Conservation (phyloP, 2,113 vertebrate genomes). For the Ptychochromis oligacanthus region DNA sequence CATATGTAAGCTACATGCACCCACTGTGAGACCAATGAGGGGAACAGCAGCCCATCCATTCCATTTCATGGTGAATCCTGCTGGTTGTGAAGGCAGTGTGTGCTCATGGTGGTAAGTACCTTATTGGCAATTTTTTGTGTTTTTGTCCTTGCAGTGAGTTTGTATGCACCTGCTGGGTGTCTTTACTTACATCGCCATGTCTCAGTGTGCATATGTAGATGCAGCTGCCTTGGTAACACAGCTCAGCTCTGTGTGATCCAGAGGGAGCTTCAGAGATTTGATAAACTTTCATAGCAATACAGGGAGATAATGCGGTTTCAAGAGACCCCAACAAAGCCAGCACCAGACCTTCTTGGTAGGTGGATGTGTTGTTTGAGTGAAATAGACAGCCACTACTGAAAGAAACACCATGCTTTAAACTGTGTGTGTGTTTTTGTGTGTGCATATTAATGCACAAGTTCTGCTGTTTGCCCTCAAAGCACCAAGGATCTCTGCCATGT, state of each 20-base stretch:
- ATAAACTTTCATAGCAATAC: conserved; percentile 47
- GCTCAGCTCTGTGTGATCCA: conserved; percentile 46
- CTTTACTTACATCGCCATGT: conserved; percentile 62
- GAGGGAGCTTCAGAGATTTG: conserved; percentile 45
- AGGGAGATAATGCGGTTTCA: conserved; percentile 29
- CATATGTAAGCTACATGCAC: conserved; percentile 14
- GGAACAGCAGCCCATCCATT: conserved; percentile 51
- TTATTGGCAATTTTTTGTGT: conserved; percentile 38
- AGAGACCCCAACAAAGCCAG: conserved; percentile 42
- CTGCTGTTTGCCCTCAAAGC: conserved; percentile 54
- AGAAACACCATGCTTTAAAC: conserved; percentile 1
- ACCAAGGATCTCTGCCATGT: conserved; percentile 56
- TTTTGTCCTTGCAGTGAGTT: conserved; percentile 37
- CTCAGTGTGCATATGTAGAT: conserved; percentile 65
- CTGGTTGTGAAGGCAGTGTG: conserved; percentile 23
- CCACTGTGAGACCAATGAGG: conserved; percentile 38
- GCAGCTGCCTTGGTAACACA: conserved; percentile 56
- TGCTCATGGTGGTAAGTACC: conserved; percentile 35
- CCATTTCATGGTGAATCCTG: conserved; percentile 49
- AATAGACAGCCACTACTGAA: conserved; percentile 7
- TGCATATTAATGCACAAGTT: conserved; percentile 18
- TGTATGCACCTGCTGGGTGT: conserved; percentile 58
- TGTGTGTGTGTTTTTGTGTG: background rate
- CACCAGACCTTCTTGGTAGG: conserved; percentile 26
- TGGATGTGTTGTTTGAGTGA: conserved; percentile 32